Conservation (phyloP, 2,797 vertebrate genomes). For the Mormyrops attenuatus region DNA sequence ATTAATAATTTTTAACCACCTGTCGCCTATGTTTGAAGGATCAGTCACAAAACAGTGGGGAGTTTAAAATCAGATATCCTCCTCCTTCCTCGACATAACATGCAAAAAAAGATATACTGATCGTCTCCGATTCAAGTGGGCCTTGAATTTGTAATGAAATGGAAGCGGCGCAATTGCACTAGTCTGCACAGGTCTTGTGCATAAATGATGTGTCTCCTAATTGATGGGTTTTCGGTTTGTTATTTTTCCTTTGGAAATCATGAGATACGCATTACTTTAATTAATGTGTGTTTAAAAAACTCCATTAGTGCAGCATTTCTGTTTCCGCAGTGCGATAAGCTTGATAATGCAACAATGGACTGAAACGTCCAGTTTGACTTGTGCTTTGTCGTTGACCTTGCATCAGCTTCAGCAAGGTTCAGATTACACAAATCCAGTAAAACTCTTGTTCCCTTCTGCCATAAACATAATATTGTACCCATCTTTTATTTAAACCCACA, state of each 20-base stretch:
- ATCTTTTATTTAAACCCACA: background rate
- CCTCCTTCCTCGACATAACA: background rate
- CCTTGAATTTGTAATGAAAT: background rate
- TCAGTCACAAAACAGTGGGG: background rate
- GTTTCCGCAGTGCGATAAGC: background rate
- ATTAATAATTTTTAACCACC: background rate
- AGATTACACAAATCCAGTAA: background rate
- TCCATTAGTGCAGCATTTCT: background rate
- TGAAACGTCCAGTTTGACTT: background rate
- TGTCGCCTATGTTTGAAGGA: background rate
- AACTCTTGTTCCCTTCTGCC: background rate
- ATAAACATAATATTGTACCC: background rate
- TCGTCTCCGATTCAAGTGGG: background rate
- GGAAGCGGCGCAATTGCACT: background rate
- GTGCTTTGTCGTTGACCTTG: background rate
- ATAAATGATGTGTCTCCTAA: background rate
- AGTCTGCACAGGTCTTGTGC: background rate
- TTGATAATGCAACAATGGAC: background rate
- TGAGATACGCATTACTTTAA: background rate
- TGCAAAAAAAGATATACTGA: background rate
- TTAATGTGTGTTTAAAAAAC: background rate
- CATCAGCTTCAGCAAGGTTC: background rate
- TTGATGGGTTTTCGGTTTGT: background rate
- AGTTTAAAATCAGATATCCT: background rate
- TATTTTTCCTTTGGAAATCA: background rate